phyloP scores from a whole-genome alignment of 2,888 invertebrate species.

The Strigamia crassipes region DNA sequence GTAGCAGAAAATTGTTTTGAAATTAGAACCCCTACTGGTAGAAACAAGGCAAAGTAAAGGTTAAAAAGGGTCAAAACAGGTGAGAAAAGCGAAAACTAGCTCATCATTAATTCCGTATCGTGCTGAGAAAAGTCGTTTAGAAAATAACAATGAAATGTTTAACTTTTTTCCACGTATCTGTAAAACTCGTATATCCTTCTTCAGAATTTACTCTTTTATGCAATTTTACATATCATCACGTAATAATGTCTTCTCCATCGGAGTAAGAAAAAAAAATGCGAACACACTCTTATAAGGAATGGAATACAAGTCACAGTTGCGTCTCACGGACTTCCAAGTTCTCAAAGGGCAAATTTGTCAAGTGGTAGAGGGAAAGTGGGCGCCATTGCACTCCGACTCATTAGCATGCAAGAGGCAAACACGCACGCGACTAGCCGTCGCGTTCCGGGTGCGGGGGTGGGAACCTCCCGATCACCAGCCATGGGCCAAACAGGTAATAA shows the following conservation, averaged over 20 bases:
- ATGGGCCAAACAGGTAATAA: slow-evolving; percentile 24
- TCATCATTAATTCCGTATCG: slow-evolving; percentile 24
- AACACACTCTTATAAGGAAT: slow-evolving; percentile 18
- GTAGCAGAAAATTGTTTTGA: slow-evolving; percentile 24
- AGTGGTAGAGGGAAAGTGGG: slow-evolving; percentile 29
- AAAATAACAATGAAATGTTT: slow-evolving; percentile 28
- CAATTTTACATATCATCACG: slow-evolving; percentile 39
- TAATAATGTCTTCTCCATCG: slow-evolving; percentile 23
- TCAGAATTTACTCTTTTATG: background rate
- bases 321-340: slow-evolving; percentile 25
- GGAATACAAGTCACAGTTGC: slow-evolving; percentile 22
- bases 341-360: slow-evolving; percentile 40
- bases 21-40: slow-evolving; percentile 38
- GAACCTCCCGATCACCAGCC: background rate
- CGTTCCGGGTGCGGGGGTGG: slow-evolving; percentile 39
- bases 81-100: slow-evolving; percentile 30
- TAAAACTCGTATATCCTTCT: slow-evolving; percentile 3
- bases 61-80: slow-evolving; percentile 35
- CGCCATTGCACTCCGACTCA: slow-evolving; percentile 35
- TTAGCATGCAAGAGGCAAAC: slow-evolving; percentile 31
- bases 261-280: background rate
- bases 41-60: slow-evolving; percentile 31
- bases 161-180: background rate
- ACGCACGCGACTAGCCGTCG: slow-evolving; percentile 37
- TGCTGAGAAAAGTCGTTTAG: slow-evolving; percentile 28